Percentiles rank a stretch among this genome's conserved stretches.
Evolutionary conservation across 2,797 vertebrate genomes (phyloP).

Genomic region (Tangara arthus): DNA sequence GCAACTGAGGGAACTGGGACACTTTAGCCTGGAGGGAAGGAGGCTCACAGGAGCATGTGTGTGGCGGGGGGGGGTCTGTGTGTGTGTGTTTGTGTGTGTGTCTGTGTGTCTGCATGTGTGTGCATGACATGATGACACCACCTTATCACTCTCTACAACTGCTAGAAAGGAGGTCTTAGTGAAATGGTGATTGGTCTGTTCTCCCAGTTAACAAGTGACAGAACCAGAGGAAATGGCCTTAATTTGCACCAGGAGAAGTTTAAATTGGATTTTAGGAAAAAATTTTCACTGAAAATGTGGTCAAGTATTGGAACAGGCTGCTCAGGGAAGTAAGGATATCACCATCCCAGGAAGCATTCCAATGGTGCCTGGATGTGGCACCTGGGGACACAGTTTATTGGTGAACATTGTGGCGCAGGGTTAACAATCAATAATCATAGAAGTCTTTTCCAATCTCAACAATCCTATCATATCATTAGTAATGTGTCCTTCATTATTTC

Average conservation of each 20-base stretch:
- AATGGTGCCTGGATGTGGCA: not conserved
- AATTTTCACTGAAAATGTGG: fast-evolving
- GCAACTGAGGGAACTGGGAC: not conserved
- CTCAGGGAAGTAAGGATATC: not conserved
- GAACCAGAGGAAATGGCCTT: not conserved
- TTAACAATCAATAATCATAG: fast-evolving
- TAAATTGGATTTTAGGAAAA: not conserved
- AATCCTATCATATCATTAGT: not conserved
- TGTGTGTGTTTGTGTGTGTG: fast-evolving
- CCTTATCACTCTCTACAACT: too few relatives aligned
- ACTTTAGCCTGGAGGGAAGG: not conserved
- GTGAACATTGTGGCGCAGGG: not conserved
- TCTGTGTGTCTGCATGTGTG: too few relatives aligned
- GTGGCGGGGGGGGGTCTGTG: too few relatives aligned
- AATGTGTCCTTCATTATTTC: not conserved
- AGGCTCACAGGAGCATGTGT: not conserved
- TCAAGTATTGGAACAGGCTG: not conserved
- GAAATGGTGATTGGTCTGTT: not conserved
- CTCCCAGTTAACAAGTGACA: not conserved
- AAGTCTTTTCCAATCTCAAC: not conserved
- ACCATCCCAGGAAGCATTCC: fast-evolving
- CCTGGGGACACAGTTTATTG: not conserved
- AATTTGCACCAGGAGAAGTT: not conserved
- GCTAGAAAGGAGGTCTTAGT: not conserved
- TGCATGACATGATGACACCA: fast-evolving